phyloP scores from a whole-genome alignment of 1,140 invertebrate species.

The Pogonomyrmex californicus region DNA sequence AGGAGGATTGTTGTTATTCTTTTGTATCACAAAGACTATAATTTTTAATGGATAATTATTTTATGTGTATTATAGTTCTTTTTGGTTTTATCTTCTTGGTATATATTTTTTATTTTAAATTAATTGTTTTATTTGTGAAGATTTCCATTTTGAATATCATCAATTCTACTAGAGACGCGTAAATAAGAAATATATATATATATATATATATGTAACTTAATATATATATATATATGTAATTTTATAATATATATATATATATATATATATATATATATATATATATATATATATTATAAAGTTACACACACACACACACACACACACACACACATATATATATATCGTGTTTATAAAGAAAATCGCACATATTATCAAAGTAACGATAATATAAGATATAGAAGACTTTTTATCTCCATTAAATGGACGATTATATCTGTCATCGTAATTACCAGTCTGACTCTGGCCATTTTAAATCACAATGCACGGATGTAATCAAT shows the following conservation, averaged over 20 bases:
- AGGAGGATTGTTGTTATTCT: neutral
- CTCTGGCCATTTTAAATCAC: constrained; percentile 57
- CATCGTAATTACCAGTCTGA: constrained; percentile 50
- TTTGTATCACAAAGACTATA: neutral
- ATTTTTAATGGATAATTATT: neutral
- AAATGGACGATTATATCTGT: constrained; percentile 36
- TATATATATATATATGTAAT: too few species aligned
- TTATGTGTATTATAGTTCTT: neutral
- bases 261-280: too few species aligned
- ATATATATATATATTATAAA: too few species aligned
- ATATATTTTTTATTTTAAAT: constrained; percentile 10
- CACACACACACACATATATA: too few species aligned
- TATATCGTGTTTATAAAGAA: neutral
- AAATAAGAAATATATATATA: neutral
- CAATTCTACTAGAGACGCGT: neutral
- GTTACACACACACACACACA: too few species aligned
- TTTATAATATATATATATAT: too few species aligned
- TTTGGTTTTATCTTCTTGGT: neutral
- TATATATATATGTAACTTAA: neutral
- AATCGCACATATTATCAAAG: constrained; percentile 15
- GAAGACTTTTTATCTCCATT: constrained; percentile 22
- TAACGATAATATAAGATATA: neutral
- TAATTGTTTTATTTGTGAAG: neutral
- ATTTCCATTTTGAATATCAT: neutral
- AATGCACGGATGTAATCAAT: constrained; percentile 64